Evolutionary conservation across 2,888 invertebrate genomes (phyloP).

Genomic region (Tenthredo amoena): DNA sequence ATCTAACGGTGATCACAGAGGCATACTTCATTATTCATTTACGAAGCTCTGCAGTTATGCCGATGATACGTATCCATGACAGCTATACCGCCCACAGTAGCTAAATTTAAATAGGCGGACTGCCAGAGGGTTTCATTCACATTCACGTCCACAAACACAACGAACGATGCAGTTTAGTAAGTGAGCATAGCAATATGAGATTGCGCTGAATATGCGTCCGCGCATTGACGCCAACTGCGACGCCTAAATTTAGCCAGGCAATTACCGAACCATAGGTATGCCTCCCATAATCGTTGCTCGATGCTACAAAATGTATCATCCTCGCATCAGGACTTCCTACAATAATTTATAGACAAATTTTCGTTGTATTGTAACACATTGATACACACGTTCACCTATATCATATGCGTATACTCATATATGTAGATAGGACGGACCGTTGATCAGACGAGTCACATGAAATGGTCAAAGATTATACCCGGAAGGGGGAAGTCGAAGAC

Average conservation of each 20-base stretch:
- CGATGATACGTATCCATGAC: conserved; percentile 78
- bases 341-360: neutral
- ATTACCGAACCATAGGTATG: conserved; percentile 75
- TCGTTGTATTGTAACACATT: neutral
- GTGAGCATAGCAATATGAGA: conserved; percentile 74
- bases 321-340: conserved; percentile 19
- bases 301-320: conserved; percentile 50
- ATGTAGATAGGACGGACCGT: neutral
- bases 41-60: conserved; percentile 74
- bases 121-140: conserved; percentile 77
- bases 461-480: conserved; percentile 37
- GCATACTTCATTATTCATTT: conserved; percentile 76
- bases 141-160: conserved; percentile 60
- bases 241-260: conserved; percentile 77
- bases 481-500: conserved; percentile 23
- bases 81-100: conserved; percentile 78
- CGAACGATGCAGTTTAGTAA: conserved; percentile 66
- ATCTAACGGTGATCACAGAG: conserved; percentile 41
- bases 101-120: conserved; percentile 78
- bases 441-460: neutral
- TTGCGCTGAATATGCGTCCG: conserved; percentile 77
- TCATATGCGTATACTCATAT: neutral
- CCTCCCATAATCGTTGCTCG: conserved; percentile 69
- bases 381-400: neutral
- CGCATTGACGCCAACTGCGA: conserved; percentile 77